Base-by-base conservation (phyloP, 2,797 vertebrate species). In the Hipposideros larvatus region DNA sequence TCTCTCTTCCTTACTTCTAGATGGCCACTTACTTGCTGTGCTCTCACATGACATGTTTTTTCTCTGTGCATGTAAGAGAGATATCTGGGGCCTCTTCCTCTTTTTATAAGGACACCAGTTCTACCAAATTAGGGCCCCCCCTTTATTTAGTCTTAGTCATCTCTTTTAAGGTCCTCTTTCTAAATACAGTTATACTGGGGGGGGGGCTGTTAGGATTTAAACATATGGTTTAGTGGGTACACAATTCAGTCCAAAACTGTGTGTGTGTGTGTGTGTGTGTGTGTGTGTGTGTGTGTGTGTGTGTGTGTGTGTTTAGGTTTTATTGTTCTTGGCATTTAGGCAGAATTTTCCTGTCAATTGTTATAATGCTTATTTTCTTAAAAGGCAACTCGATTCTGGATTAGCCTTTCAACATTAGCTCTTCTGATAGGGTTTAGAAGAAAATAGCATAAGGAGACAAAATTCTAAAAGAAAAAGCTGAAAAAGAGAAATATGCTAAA, bases 371-470 rank as follows among this genome's bases (percentile, higher is more conserved):
- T 73, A 68, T 89, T 95, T 93, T 88, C 83, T 91, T 59, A 71
- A 86, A 95, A 95, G 46, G 48, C 26, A 95, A 95, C 66, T 71
- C 70, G 66, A 77, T 93, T 89, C 84, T 92, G 65, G 46, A 88
- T 87, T 74, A 87, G 61, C 41, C 74, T 91, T 96, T 91, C 13
- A 66, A 57, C 89, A 93, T 87, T 68, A 87, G 15, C 31, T 91
- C 53, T 94, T 85, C 87, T 92, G 88, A 71, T 22, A 37, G 1
- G 7, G 63, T 84, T 82, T 91, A 91, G 73, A 63, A 94, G 74
- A 92, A 90, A 84, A 79, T 0, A 34, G 15, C 28, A n/a, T 48
- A 71, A 87, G 46, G 24, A 92, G 43, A 77, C 53, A 83, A 74
- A 84, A 88, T 63, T 4, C 43, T 80, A 51, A 41, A 83, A 95